Percentiles rank a stretch among this genome's conserved stretches.
phyloP scores from a whole-genome alignment of 1,140 invertebrate species.

The Copidosoma floridanum region DNA sequence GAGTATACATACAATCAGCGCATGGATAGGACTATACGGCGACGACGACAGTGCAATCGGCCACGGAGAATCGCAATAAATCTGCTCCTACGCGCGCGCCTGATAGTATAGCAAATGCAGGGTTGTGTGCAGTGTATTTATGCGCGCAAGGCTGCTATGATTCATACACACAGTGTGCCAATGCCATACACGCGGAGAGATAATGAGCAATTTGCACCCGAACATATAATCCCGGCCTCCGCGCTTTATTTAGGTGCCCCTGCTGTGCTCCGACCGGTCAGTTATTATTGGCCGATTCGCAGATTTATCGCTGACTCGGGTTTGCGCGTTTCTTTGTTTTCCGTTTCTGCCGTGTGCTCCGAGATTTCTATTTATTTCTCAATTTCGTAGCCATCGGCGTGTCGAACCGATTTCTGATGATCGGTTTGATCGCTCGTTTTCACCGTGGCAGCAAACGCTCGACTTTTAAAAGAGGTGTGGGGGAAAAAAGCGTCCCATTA shows the following conservation, averaged over 20 bases:
- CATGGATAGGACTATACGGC: too few relatives aligned
- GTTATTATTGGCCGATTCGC: conserved; percentile 15
- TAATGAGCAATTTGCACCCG: conserved; percentile 55
- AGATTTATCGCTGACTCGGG: conserved; percentile 22
- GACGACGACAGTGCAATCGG: conserved; percentile 48
- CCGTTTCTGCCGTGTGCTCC: too few relatives aligned
- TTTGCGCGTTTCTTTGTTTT: not conserved
- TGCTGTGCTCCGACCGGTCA: conserved; percentile 12
- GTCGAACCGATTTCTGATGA: too few relatives aligned
- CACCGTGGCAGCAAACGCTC: too few relatives aligned
- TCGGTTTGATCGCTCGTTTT: too few relatives aligned
- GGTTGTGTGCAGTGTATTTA: conserved; percentile 42
- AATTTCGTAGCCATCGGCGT: too few relatives aligned
- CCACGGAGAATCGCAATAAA: conserved; percentile 54
- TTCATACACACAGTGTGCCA: too few relatives aligned
- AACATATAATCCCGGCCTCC: conserved; percentile 42
- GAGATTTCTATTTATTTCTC: too few relatives aligned
- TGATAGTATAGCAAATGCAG: conserved; percentile 30
- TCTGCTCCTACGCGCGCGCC: conserved; percentile 44
- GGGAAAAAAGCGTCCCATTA: conserved; percentile 25
- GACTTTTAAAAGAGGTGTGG: conserved; percentile 9
- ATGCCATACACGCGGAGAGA: too few relatives aligned
- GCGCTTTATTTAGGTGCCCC: conserved; percentile 32
- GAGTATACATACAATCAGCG: too few relatives aligned
- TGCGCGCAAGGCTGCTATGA: conserved; percentile 41